A percentile compares a stretch with the other conserved stretches of the same genome.
These are phyloP conservation scores for Danio rerio DNA, from an alignment of 2,113 vertebrate species.

Conservation along the genomic window GRCz12tu NC_133198.1:33141501-33142000, in stretches of 20 bases:
- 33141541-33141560: constrained; percentile 42
- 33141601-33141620: constrained; percentile 50
- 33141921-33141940: constrained; percentile 53
- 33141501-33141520: constrained; percentile 34
- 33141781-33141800: constrained; percentile 39
- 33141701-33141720: constrained; percentile 56
- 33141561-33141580: constrained; percentile 39
- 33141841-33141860: constrained; percentile 38
- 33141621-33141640: constrained; percentile 28
- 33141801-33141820: constrained; percentile 60
- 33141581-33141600: constrained; percentile 49
- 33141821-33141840: constrained; percentile 63
- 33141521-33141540: constrained; percentile 42
- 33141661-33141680: constrained; percentile 54
- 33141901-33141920: constrained; percentile 54
- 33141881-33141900: constrained; percentile 67
- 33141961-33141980: constrained; percentile 51
- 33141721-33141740: constrained; percentile 58
- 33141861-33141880: constrained; percentile 68
- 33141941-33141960: constrained; percentile 71
- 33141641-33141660: constrained; percentile 35
- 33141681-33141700: constrained; percentile 57
- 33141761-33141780: constrained; percentile 25
- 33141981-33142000: constrained; percentile 59
- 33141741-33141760: constrained; percentile 36